A percentile compares a stretch with the other conserved stretches of the same genome.
phyloP scores from a whole-genome alignment of 2,888 invertebrate genomes.

The Diarsia mendica region DNA sequence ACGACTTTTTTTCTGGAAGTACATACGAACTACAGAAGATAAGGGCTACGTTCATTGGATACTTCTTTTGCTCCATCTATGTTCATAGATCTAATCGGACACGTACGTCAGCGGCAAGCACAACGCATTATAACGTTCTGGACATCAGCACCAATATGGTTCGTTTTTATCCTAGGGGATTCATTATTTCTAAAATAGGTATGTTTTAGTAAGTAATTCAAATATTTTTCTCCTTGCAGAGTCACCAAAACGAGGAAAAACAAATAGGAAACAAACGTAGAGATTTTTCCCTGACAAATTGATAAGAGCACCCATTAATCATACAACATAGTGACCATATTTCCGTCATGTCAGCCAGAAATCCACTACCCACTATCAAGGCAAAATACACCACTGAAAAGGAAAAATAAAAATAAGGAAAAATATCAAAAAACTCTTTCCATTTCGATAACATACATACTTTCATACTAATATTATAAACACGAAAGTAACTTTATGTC shows the following conservation, averaged over 20 bases:
- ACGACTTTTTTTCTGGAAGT: neutral
- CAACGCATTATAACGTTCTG: neutral
- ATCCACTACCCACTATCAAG: neutral
- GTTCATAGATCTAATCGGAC: neutral
- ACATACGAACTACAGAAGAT: neutral
- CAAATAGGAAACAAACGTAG: neutral
- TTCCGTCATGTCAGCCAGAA: neutral
- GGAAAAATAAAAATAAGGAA: slow-evolving; percentile 12
- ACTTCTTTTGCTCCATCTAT: neutral
- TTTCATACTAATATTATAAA: neutral
- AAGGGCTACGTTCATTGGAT: neutral
- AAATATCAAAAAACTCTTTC: neutral
- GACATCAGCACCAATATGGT: neutral
- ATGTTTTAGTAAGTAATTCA: neutral
- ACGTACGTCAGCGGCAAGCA: neutral
- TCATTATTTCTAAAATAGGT: neutral
- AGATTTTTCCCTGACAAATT: slow-evolving; percentile 6
- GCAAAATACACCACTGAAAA: neutral
- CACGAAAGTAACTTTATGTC: neutral
- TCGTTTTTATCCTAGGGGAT: neutral
- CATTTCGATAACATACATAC: neutral
- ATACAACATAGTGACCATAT: slow-evolving; percentile 7
- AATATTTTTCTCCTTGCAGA: neutral
- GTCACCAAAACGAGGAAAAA: slow-evolving; percentile 3
- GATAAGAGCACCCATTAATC: slow-evolving; percentile 3